Evolutionary conservation across 2,888 invertebrate species (phyloP), one percentile per base, ranked within the genome.

Genomic region (Orchestes rusci): DNA sequence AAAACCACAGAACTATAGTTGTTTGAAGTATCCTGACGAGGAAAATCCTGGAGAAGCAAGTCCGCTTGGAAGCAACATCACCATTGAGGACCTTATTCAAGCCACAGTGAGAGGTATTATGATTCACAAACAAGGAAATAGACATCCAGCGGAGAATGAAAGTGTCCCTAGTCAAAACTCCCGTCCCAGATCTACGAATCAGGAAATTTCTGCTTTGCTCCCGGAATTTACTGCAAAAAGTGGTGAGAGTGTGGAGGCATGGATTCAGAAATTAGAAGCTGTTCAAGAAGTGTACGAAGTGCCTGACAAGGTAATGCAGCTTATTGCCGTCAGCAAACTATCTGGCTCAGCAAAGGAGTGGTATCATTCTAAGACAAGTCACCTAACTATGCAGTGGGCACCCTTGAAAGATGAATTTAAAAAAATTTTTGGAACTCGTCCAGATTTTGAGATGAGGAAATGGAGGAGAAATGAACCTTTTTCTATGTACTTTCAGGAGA

Each of bases 391-490:
- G 31, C 5, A 5, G 5, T 31, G 31, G 31, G 12, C 12, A 5
- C 7, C 7, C 8, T 31, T 31, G 5, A 31, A 31, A 12, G 31
- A 12, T 10, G 31, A 31, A 31, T 31, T 31, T 10, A 10, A 5
- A 5, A 31, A 12, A 13, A 10, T 31, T 5, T 31, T 31, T 31
- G 7, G 5, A 10, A 5, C 8, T 10, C 7, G 31, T 5, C 31
- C 31, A 10, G 31, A 31, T 31, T 31, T 31, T 31, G 31, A 31
- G 12, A 31, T 12, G 7, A 5, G 31, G 12, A 31, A 31, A 13
- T 31, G 34, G 34, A 34, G 17, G 34, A 34, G 17, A 12, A n/a
- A n/a, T n/a, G 34, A 34, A 16, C 13, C 4, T 16, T 34, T 34
- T 16, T 34, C 34, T 12, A 34, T 16, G 4, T 34, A 34, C 17